Conservation (phyloP, 2,888 invertebrate species). For the Scaptomyza cyrtandrae region DNA sequence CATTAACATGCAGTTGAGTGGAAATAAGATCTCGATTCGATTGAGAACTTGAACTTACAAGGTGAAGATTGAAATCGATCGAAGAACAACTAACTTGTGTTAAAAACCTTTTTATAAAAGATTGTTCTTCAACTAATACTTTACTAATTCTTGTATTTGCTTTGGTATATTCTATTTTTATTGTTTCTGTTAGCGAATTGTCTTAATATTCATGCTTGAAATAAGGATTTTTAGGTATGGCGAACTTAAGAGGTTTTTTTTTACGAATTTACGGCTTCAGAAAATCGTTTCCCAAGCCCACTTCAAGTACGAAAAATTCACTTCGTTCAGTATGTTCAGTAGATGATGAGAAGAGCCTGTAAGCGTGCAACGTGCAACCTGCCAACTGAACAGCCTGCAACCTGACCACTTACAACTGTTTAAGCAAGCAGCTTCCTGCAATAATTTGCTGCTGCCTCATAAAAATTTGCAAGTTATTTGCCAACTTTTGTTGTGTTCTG, state of each 20-base stretch:
- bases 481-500: constrained; percentile 67
- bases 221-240: background rate
- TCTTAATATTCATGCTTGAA: background rate
- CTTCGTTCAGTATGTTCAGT: too few relatives aligned
- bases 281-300: background rate
- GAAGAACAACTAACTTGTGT: background rate
- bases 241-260: background rate
- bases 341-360: too few relatives aligned
- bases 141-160: background rate
- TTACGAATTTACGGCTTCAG: background rate
- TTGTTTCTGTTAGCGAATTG: background rate
- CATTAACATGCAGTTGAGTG: constrained; percentile 26
- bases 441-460: constrained; percentile 61
- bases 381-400: constrained; percentile 9
- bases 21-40: background rate
- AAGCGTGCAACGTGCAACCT: background rate
- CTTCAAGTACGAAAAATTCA: background rate
- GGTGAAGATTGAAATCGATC: background rate
- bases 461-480: constrained; percentile 76
- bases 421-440: constrained; percentile 66
- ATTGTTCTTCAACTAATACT: background rate
- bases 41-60: background rate
- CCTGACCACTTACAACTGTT: constrained; percentile 51
- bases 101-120: background rate
- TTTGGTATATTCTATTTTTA: background rate